Percentiles rank a stretch among this genome's conserved stretches.
Evolutionary conservation across 1,140 invertebrate species (phyloP).

Genomic region (Dermatophagoides farinae): DNA sequence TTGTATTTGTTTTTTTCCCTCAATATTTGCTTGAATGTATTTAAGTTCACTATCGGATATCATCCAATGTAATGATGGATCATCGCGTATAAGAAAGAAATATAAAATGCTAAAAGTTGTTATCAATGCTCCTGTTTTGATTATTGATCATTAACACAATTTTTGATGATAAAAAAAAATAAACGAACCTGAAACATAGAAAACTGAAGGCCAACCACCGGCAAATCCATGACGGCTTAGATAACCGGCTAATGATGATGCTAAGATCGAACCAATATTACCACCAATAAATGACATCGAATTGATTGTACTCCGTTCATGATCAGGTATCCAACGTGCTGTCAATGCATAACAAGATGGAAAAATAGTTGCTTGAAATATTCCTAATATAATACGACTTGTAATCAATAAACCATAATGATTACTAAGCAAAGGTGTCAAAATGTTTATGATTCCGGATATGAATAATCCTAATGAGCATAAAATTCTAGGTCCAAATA

Average conservation of each 20-base stretch:
- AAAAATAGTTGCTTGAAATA: constrained; percentile 22
- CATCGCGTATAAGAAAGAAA: constrained; percentile 57
- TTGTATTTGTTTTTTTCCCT: not conserved
- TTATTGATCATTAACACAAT: not conserved
- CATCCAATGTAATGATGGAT: constrained; percentile 60
- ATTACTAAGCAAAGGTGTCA: constrained; percentile 13
- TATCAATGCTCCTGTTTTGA: constrained; percentile 28
- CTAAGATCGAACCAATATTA: constrained; percentile 22
- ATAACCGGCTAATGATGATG: constrained; percentile 21
- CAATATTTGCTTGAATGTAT: constrained; percentile 41
- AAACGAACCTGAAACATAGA: constrained; percentile 44
- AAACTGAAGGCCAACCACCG: constrained; percentile 63
- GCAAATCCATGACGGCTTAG: constrained; percentile 26
- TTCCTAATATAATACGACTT: constrained; percentile 11
- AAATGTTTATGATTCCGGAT: constrained; percentile 11
- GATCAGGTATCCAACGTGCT: constrained; percentile 18
- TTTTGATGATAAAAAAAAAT: not conserved
- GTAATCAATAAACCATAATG: constrained; percentile 9
- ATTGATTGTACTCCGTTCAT: constrained; percentile 9
- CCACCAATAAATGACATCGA: constrained; percentile 1
- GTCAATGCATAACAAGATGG: constrained; percentile 24
- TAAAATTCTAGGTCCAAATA: constrained; percentile 44
- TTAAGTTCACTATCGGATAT: constrained; percentile 58
- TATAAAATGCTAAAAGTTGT: constrained; percentile 40
- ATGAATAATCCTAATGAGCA: constrained; percentile 30